Base-by-base conservation (phyloP, 2,797 vertebrate species). In the Neopelma chrysocephalum region DNA sequence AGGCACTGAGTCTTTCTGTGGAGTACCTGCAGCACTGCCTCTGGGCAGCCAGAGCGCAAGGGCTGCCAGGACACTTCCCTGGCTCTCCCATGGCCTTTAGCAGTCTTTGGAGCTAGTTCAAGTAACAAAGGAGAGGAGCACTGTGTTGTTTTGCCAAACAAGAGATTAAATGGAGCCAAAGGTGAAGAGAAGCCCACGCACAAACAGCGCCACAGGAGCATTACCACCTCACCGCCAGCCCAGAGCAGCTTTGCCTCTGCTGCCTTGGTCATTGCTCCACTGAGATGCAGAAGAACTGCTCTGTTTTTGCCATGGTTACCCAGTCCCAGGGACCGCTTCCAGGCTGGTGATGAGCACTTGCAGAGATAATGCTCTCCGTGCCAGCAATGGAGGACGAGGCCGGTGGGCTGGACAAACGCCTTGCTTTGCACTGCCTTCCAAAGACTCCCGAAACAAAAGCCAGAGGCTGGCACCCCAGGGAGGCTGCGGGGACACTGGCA, bases 121-220 rank as follows among this genome's bases (percentile, higher is more conserved):
- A 76, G 73, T 36, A 93, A 54, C 54, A 51, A 66, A 69, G 62
- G 47, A 93, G 85, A 83, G 45, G 27, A 45, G 72, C 31, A 22
- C 47, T 40, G 61, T 34, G 92, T 60, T 90, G 88, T 86, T 93
- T 78, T 79, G 80, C 93, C 93, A 93, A 72, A 79, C n/a, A 31
- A 51, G 78, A 89, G 72, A 76, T 76, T 72, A 80, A 95, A 84
- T 0, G 1, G 70, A 93, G 64, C 23, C 73, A 93, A 72, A 88
- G 80, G 90, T 69, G 60, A 93, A 57, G 70, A 69, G 78, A 48
- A 81, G n/a, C 69, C 57, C 42, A 5, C 8, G 69, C 53, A 45
- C 47, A 53, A 62, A 47, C 23, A 54, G 42, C 0, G 1, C 45
- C 1, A 4, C 17, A 19, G 72, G 26, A 34, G 50, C 0, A 1